Evolutionary conservation across 2,113 vertebrate species (phyloP).

Genomic region (Typhlomys cinereus): DNA sequence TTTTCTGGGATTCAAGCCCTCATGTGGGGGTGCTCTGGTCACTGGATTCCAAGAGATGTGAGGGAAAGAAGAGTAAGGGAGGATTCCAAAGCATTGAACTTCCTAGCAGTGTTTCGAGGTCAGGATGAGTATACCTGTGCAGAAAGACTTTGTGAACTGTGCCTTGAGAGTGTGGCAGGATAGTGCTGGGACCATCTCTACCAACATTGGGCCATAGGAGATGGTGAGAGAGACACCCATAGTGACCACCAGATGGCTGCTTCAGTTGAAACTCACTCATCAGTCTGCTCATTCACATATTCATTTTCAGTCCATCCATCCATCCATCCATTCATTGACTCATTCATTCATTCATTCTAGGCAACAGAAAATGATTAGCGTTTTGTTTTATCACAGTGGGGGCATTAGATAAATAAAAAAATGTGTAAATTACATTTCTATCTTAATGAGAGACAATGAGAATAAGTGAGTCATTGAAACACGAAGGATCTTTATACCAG

Average conservation of each 20-base stretch:
- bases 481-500: not conserved
- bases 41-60: not conserved
- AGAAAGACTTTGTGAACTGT: conserved; percentile 4
- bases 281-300: not conserved
- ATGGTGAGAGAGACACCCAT: not conserved
- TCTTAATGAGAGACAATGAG: conserved; percentile 1
- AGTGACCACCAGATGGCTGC: not conserved
- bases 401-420: conserved; percentile 7
- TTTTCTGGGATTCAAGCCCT: not conserved
- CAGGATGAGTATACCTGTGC: not conserved
- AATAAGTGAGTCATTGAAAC: conserved; percentile 51
- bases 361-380: conserved; percentile 12
- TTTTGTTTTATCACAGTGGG: conserved; percentile 33
- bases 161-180: not conserved
- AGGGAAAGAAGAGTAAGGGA: not conserved
- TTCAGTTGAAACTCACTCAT: conserved; percentile 10
- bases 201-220: not conserved
- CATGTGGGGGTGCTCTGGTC: not conserved
- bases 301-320: not conserved
- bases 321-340: not conserved
- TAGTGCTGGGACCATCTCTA: not conserved
- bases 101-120: not conserved
- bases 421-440: not conserved
- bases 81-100: not conserved
- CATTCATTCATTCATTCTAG: not conserved